These are phyloP conservation scores for Brachyopa scutellaris DNA, from an alignment of 2,888 invertebrate species.

Conservation along the genomic window DNA sequence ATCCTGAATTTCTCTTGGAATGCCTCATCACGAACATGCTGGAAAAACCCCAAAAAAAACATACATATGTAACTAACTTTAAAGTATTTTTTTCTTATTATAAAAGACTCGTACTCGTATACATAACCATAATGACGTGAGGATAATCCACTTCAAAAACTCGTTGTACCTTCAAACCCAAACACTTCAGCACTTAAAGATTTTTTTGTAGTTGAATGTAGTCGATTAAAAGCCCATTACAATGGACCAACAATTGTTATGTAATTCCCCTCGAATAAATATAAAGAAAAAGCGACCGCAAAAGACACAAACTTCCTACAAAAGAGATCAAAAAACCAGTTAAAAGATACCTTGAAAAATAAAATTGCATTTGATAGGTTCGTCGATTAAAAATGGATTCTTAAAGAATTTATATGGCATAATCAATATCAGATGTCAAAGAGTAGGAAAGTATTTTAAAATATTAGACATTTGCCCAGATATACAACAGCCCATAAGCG, in stretches of 20 bases:
- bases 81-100: slow-evolving; percentile 20
- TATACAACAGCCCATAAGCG: no score
- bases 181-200: slow-evolving; percentile 14
- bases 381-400: no score
- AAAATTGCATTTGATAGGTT: no score
- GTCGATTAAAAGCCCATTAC: slow-evolving; percentile 43
- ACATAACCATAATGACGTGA: not conserved
- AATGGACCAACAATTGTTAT: slow-evolving; percentile 20
- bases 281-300: not conserved
- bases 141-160: slow-evolving; percentile 36
- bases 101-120: no score
- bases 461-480: not conserved
- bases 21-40: slow-evolving; percentile 1
- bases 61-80: no score
- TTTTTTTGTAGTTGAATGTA: slow-evolving; percentile 19
- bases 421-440: no score
- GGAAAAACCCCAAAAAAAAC: slow-evolving; percentile 22
- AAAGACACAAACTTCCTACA: slow-evolving; percentile 13
- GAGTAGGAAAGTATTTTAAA: slow-evolving; percentile 14
- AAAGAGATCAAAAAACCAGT: slow-evolving; percentile 23
- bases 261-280: slow-evolving; percentile 8
- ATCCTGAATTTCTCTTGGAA: slow-evolving; percentile 28
- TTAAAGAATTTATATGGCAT: no score
- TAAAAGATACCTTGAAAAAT: slow-evolving; percentile 37
- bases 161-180: slow-evolving; percentile 14